phyloP scores from a whole-genome alignment of 2,797 vertebrate species.

The Brachyrhaphis roseni region DNA sequence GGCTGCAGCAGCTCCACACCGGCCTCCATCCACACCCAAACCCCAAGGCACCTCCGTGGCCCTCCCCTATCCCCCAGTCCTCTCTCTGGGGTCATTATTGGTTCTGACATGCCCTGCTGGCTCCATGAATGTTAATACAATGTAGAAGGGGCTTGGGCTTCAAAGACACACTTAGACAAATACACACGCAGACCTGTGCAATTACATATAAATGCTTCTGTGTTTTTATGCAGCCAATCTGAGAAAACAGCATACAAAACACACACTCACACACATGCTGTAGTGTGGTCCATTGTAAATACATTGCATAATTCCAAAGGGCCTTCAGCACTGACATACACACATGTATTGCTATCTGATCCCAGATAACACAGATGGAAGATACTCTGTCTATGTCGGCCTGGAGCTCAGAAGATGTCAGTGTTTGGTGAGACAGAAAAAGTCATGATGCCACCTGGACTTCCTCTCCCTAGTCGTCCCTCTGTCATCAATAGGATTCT shows the following conservation, averaged over 20 bases:
- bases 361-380: conserved; percentile 56
- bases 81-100: conserved; percentile 76
- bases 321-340: conserved; percentile 30
- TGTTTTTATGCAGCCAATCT: conserved; percentile 53
- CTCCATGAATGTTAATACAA: conserved; percentile 85
- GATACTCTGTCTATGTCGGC: conserved; percentile 41
- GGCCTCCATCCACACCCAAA: conserved; percentile 59
- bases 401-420: conserved; percentile 30
- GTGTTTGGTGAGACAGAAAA: conserved; percentile 16
- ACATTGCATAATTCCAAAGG: conserved; percentile 18
- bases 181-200: conserved; percentile 40
- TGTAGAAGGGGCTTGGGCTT: conserved; percentile 60
- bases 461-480: neutral
- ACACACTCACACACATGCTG: neutral
- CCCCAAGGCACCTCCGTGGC: conserved; percentile 49
- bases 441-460: conserved; percentile 5
- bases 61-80: conserved; percentile 63
- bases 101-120: conserved; percentile 80
- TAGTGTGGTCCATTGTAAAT: conserved; percentile 3
- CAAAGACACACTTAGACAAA: conserved; percentile 32
- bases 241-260: conserved; percentile 21
- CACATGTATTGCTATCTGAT: conserved; percentile 40
- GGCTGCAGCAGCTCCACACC: conserved; percentile 29
- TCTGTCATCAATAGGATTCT: conserved; percentile 12
- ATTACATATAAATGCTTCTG: conserved; percentile 47